Conservation (phyloP, 2,113 vertebrate species). For the Coreoperca whiteheadi region DNA sequence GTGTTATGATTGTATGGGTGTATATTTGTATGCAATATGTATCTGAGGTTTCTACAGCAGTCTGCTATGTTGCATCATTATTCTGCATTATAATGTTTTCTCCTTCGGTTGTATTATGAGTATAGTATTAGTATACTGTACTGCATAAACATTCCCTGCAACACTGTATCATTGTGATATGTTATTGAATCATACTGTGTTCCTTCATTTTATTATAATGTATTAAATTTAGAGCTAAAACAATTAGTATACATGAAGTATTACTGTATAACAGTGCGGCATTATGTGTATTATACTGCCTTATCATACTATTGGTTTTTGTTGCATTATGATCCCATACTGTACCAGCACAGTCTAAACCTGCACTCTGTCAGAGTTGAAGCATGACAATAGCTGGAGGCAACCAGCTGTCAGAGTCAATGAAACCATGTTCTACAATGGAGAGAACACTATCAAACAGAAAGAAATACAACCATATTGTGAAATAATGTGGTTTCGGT, state of each 20-base stretch:
- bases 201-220: neutral
- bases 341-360: slow-evolving; percentile 27
- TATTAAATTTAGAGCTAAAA: neutral
- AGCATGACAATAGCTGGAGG: slow-evolving; percentile 62
- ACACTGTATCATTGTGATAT: neutral
- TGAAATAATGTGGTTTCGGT: slow-evolving; percentile 32
- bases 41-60: neutral
- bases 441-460: slow-evolving; percentile 28
- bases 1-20: neutral
- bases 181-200: neutral
- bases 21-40: neutral
- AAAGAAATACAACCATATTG: slow-evolving; percentile 23
- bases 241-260: neutral
- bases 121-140: too few species aligned
- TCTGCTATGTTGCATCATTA: neutral
- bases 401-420: slow-evolving; percentile 61
- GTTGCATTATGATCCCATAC: slow-evolving; percentile 17
- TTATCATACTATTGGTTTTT: slow-evolving; percentile 8
- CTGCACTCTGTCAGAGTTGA: slow-evolving; percentile 46
- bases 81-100: neutral
- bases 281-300: neutral
- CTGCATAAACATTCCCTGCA: neutral
- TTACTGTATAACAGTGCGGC: neutral
- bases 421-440: slow-evolving; percentile 30
- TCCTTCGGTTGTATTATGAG: neutral